Conservation (phyloP, 1,140 invertebrate species). For the Drosophila biarmipes region DNA sequence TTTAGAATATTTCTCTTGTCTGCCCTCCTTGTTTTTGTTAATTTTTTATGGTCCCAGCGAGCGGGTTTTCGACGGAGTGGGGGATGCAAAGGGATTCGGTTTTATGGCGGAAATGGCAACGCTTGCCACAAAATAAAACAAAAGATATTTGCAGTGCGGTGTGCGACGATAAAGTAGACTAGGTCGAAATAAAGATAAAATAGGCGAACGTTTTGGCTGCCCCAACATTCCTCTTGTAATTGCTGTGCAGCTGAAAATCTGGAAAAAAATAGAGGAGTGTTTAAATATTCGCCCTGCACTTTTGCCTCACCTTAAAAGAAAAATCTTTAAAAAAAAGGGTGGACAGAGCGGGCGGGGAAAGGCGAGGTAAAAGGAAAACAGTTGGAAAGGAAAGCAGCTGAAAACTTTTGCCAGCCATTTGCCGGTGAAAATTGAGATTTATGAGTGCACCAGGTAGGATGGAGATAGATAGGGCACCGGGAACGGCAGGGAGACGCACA, state of each 20-base stretch:
- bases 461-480: neutral
- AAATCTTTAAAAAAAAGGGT: constrained; percentile 16
- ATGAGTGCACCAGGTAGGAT: constrained; percentile 41
- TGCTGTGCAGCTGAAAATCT: constrained; percentile 65
- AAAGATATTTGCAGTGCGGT: constrained; percentile 62
- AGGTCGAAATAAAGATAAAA: constrained; percentile 80
- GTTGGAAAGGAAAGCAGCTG: constrained; percentile 51
- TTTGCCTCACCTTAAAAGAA: constrained; percentile 14
- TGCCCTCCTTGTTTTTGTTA: constrained; percentile 67
- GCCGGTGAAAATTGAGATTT: constrained; percentile 59
- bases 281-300: constrained; percentile 48
- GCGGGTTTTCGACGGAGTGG: constrained; percentile 10
- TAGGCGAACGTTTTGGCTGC: constrained; percentile 59
- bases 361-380: constrained; percentile 44
- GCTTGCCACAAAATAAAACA: constrained; percentile 80
- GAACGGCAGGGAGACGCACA: constrained; percentile 3
- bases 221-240: constrained; percentile 52
- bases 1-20: constrained; percentile 70
- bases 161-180: constrained; percentile 74
- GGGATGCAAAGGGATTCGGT: constrained; percentile 43
- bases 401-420: constrained; percentile 59
- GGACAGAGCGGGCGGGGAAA: neutral
- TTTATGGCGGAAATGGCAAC: constrained; percentile 79
- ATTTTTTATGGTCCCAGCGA: constrained; percentile 73
- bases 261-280: constrained; percentile 33